A percentile compares a stretch with the other conserved stretches of the same genome.
Evolutionary conservation across 2,888 invertebrate species (phyloP).

Genomic region (Habrosyne pyritoides): DNA sequence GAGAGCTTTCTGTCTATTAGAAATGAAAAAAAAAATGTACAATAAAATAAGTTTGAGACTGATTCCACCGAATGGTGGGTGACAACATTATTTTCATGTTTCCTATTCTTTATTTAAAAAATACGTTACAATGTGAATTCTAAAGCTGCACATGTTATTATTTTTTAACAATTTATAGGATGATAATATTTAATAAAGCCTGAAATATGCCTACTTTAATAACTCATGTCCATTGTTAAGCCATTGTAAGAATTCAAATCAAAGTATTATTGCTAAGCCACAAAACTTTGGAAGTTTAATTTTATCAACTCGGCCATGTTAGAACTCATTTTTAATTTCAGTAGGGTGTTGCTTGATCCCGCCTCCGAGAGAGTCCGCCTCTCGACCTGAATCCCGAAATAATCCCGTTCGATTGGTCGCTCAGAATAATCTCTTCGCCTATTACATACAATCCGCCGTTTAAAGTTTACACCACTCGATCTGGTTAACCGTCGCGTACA

Average conservation of each 20-base stretch:
- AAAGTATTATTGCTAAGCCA: background rate
- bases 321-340: constrained; percentile 47
- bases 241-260: background rate
- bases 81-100: too few species aligned
- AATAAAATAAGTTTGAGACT: too few species aligned
- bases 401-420: constrained; percentile 69
- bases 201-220: too few species aligned
- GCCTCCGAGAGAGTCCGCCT: constrained; percentile 66
- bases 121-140: too few species aligned
- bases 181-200: too few species aligned
- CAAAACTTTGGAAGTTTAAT: constrained; percentile 17
- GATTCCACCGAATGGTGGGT: too few species aligned
- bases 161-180: too few species aligned
- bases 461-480: constrained; percentile 25
- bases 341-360: constrained; percentile 50
- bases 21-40: too few species aligned
- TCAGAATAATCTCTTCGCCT: constrained; percentile 60
- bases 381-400: constrained; percentile 61
- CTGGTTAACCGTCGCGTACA: background rate
- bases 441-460: constrained; percentile 50
- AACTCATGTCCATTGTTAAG: background rate
- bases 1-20: too few species aligned
- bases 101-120: too few species aligned
- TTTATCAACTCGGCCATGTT: constrained; percentile 46
- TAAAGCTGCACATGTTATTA: too few species aligned